Percentiles rank a stretch among this genome's conserved stretches.
Evolutionary conservation across 2,888 invertebrate genomes (phyloP).

Genomic region (Plagodis pulveraria): DNA sequence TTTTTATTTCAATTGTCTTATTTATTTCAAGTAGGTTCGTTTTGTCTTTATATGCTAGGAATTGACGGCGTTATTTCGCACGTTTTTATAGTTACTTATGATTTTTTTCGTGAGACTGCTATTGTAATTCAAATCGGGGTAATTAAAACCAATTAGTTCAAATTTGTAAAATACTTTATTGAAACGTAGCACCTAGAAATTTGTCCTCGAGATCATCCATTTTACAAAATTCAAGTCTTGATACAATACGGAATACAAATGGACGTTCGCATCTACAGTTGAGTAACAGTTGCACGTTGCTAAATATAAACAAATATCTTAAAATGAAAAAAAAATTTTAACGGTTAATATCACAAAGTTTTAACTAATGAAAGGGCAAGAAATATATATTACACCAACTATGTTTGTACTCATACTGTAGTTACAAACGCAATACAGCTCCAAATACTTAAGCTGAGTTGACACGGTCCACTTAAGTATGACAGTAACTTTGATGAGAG

Average conservation of each 20-base stretch:
- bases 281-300: not conserved
- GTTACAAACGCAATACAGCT: constrained; percentile 8
- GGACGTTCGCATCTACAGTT: constrained; percentile 24
- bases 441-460: constrained; percentile 18
- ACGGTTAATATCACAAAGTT: constrained; percentile 11
- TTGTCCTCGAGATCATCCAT: constrained; percentile 73
- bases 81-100: not conserved
- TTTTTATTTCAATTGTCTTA: constrained; percentile 18
- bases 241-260: constrained; percentile 17
- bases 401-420: constrained; percentile 7
- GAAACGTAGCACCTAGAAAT: constrained; percentile 77
- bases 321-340: not conserved
- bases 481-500: no score
- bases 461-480: no score
- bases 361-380: constrained; percentile 15
- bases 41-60: not conserved
- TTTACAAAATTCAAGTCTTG: constrained; percentile 58
- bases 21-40: constrained; percentile 12
- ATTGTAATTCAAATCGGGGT: not conserved
- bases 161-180: constrained; percentile 70
- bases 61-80: not conserved
- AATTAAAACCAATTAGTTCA: constrained; percentile 19
- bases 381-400: not conserved
- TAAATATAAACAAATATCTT: not conserved
- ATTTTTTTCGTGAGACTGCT: not conserved